Evolutionary conservation across 2,888 invertebrate genomes (phyloP).

Genomic region (Pheosia tremula): DNA sequence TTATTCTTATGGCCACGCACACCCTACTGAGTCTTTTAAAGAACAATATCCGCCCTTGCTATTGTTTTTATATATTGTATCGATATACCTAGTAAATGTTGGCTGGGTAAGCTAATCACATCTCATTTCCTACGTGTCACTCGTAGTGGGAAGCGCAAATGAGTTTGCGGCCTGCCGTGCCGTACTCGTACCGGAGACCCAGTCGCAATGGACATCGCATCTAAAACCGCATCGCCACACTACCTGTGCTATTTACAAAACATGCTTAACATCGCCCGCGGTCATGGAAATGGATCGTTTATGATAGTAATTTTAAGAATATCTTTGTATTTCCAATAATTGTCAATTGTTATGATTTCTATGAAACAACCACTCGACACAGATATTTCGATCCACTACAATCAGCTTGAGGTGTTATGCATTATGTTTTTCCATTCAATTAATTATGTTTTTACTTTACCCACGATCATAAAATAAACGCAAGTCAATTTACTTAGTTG

Average conservation of each 20-base stretch:
- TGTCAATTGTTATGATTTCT: slow-evolving; percentile 2
- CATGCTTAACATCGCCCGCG: slow-evolving; percentile 19
- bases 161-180: slow-evolving; percentile 70
- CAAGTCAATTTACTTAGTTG: slow-evolving; percentile 60
- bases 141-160: slow-evolving; percentile 69
- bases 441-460: slow-evolving; percentile 35
- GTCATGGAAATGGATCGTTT: slow-evolving; percentile 8
- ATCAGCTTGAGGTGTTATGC: background rate
- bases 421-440: slow-evolving; percentile 7
- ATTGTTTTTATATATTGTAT: slow-evolving; percentile 21
- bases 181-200: slow-evolving; percentile 66
- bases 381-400: background rate
- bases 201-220: slow-evolving; percentile 55
- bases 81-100: slow-evolving; percentile 45
- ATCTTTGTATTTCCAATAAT: background rate
- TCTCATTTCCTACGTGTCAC: slow-evolving; percentile 75
- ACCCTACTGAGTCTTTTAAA: background rate
- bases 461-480: slow-evolving; percentile 47
- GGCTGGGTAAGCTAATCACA: slow-evolving; percentile 68
- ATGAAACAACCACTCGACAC: background rate
- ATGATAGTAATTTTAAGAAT: no score
- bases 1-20: background rate
- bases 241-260: slow-evolving; percentile 38
- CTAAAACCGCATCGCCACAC: slow-evolving; percentile 45
- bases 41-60: background rate